These are phyloP conservation scores for Bambusicola thoracicus DNA, from an alignment of 2,113 vertebrate genomes.

Conservation along the genomic window DNA sequence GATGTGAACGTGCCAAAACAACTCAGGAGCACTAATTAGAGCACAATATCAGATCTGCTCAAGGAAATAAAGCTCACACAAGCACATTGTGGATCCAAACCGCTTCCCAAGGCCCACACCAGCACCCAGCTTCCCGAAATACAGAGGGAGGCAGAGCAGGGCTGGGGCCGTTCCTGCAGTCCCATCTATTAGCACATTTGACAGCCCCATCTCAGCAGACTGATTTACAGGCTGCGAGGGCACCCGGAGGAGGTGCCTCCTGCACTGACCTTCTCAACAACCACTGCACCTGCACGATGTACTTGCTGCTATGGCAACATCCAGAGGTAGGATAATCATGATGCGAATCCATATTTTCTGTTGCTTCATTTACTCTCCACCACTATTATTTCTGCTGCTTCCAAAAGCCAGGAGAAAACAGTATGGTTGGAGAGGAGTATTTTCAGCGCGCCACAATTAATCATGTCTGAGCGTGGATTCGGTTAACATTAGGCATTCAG, in stretches of 20 bases:
- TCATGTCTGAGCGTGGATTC: not conserved
- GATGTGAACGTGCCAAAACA: not conserved
- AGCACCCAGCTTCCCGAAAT: not conserved
- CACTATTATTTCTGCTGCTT: not conserved
- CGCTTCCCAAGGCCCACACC: not conserved
- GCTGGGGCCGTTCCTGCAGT: not conserved
- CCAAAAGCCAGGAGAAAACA: not conserved
- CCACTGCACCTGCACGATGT: not conserved
- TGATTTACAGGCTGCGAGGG: not conserved
- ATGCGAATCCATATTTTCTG: accelerated
- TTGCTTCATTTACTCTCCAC: not conserved
- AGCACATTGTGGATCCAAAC: accelerated
- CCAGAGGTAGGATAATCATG: not conserved
- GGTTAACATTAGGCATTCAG: not conserved
- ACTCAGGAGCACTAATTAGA: not conserved
- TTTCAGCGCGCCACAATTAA: not conserved
- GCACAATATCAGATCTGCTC: not conserved
- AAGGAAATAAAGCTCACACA: not conserved
- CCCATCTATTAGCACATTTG: accelerated
- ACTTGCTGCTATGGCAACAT: not conserved
- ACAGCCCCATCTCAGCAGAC: not conserved
- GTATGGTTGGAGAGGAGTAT: not conserved
- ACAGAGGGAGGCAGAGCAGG: not conserved
- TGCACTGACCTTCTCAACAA: not conserved
- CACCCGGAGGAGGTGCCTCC: not conserved